Percentiles rank a stretch among this genome's conserved stretches.
These are phyloP conservation scores for Scaptomyza montana DNA, from an alignment of 1,140 invertebrate species.

Conservation along the genomic window DNA sequence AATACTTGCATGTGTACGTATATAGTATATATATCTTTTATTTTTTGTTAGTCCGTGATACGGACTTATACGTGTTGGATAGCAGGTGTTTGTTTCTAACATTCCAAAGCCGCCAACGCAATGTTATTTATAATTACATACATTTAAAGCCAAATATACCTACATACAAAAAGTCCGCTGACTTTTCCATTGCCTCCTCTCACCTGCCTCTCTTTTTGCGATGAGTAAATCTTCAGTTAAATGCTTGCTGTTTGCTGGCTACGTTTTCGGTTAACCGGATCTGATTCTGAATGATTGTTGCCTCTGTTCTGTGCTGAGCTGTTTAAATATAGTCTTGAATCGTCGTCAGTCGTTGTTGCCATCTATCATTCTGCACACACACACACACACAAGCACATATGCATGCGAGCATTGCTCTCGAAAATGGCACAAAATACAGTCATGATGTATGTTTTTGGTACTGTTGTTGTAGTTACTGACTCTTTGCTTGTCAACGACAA, in stretches of 20 bases:
- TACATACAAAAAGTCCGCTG: constrained; percentile 54
- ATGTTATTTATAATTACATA: neutral
- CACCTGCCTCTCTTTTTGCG: constrained; percentile 5
- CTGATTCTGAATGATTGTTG: constrained; percentile 64
- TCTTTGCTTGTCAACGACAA: constrained; percentile 54
- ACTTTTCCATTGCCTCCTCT: constrained; percentile 46
- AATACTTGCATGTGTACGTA: constrained; percentile 10
- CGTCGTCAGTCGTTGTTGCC: constrained; percentile 48
- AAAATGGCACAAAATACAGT: constrained; percentile 69
- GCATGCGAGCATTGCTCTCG: constrained; percentile 65
- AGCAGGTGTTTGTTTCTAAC: constrained; percentile 40
- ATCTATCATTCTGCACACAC: constrained; percentile 57
- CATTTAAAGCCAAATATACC: neutral
- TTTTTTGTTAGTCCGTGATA: constrained; percentile 59
- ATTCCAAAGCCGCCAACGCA: constrained; percentile 66
- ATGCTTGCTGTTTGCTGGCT: constrained; percentile 12
- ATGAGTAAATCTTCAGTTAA: constrained; percentile 11
- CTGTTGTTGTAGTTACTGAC: constrained; percentile 19
- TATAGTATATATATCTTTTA: constrained; percentile 13
- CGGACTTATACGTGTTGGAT: constrained; percentile 41
- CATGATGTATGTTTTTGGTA: constrained; percentile 35
- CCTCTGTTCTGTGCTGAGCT: constrained; percentile 52
- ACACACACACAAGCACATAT: constrained; percentile 21
- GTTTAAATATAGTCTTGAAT: constrained; percentile 39
- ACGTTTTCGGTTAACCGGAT: constrained; percentile 75